phyloP scores from a whole-genome alignment of 2,797 vertebrate species.

The Pipistrellus kuhlii region DNA sequence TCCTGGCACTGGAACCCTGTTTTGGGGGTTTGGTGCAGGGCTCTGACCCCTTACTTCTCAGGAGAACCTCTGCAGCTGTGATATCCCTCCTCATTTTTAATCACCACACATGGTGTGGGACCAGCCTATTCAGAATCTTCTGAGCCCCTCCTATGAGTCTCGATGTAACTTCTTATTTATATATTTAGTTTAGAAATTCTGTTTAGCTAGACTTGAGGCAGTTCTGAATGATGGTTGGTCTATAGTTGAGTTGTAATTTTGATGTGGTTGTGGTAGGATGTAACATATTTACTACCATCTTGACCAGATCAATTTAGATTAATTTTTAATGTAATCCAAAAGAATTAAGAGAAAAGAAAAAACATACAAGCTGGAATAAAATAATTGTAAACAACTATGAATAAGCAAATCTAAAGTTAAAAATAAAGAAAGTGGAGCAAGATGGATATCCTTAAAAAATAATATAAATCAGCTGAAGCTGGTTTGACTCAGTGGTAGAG shows the following conservation, averaged over 20 bases:
- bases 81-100: background rate
- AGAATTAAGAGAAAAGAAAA: conserved; percentile 23
- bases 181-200: background rate
- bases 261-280: background rate
- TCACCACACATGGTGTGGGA: background rate
- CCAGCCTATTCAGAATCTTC: background rate
- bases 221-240: background rate
- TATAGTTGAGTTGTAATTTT: background rate
- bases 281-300: background rate
- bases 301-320: background rate
- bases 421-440: background rate
- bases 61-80: background rate
- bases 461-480: background rate
- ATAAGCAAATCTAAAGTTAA: background rate
- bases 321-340: conserved; percentile 44
- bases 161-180: background rate
- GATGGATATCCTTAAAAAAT: conserved; percentile 16
- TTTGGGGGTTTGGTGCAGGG: background rate
- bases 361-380: background rate
- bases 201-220: background rate
- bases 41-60: background rate
- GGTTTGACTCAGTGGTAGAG: background rate
- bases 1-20: background rate
- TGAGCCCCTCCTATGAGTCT: background rate
- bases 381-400: background rate